Evolutionary conservation across 1,140 invertebrate species (phyloP).

Genomic region (Nymphalis io): DNA sequence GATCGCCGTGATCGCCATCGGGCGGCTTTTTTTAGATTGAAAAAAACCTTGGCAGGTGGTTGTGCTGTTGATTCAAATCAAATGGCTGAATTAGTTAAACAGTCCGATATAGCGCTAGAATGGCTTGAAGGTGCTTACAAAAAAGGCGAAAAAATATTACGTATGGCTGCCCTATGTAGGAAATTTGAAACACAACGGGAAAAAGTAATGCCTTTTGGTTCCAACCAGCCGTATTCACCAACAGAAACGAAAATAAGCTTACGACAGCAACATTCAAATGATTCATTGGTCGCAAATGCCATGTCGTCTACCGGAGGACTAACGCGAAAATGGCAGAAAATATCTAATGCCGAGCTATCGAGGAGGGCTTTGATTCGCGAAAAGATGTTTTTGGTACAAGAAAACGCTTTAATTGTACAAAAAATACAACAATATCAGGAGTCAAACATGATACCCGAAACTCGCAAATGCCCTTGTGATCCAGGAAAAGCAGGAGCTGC

Average conservation of each 20-base stretch:
- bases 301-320: conserved; percentile 59
- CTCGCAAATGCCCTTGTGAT: conserved; percentile 51
- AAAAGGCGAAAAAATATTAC: conserved; percentile 80
- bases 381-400: conserved; percentile 60
- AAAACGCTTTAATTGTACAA: conserved; percentile 57
- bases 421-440: conserved; percentile 51
- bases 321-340: conserved; percentile 67
- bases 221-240: conserved; percentile 74
- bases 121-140: conserved; percentile 59
- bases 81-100: conserved; percentile 55
- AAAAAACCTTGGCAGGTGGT: conserved; percentile 55
- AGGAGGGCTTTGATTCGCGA: conserved; percentile 62
- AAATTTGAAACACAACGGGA: conserved; percentile 82
- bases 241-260: conserved; percentile 46
- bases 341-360: conserved; percentile 64
- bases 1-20: conserved; percentile 68
- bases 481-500: conserved; percentile 24
- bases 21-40: conserved; percentile 60
- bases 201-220: conserved; percentile 81
- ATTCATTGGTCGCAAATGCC: conserved; percentile 61
- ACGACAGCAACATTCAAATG: conserved; percentile 53
- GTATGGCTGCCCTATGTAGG: conserved; percentile 79
- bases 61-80: conserved; percentile 54
- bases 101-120: conserved; percentile 57
- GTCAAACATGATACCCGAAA: conserved; percentile 42